These are phyloP conservation scores for Drusus annulatus DNA, from an alignment of 1,140 invertebrate species.

Conservation along the genomic window DNA sequence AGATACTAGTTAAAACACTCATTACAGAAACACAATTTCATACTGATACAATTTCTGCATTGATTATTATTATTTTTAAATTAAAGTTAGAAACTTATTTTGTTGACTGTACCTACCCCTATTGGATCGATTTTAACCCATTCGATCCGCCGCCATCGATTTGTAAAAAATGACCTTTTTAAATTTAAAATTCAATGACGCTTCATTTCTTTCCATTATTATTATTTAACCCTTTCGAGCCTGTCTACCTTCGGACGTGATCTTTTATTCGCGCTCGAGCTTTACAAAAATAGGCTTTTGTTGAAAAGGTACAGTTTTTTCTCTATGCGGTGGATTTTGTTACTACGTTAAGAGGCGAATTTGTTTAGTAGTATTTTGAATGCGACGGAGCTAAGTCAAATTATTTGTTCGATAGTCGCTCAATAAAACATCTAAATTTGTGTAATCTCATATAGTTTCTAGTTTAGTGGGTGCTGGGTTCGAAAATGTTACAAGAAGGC, in stretches of 20 bases:
- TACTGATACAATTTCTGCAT: no score
- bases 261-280: conserved; percentile 51
- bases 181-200: conserved; percentile 55
- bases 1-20: no score
- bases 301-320: conserved; percentile 43
- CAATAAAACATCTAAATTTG: not conserved
- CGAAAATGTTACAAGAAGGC: no score
- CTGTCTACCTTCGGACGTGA: conserved; percentile 55
- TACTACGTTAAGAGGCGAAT: conserved; percentile 53
- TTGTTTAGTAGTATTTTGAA: conserved; percentile 53
- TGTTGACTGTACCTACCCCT: conserved; percentile 26
- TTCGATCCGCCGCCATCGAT: conserved; percentile 50
- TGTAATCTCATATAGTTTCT: no score
- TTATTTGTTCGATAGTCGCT: not conserved
- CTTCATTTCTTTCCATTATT: conserved; percentile 44
- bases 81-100: no score
- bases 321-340: conserved; percentile 58
- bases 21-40: no score
- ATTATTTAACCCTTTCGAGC: conserved; percentile 56
- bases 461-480: no score
- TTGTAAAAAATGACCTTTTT: conserved; percentile 54
- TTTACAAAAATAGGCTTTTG: conserved; percentile 57
- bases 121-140: conserved; percentile 44
- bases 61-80: no score
- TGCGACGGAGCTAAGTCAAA: conserved; percentile 33